Evolutionary conservation across 2,888 invertebrate species (phyloP).

Genomic region (Eilema caniola): DNA sequence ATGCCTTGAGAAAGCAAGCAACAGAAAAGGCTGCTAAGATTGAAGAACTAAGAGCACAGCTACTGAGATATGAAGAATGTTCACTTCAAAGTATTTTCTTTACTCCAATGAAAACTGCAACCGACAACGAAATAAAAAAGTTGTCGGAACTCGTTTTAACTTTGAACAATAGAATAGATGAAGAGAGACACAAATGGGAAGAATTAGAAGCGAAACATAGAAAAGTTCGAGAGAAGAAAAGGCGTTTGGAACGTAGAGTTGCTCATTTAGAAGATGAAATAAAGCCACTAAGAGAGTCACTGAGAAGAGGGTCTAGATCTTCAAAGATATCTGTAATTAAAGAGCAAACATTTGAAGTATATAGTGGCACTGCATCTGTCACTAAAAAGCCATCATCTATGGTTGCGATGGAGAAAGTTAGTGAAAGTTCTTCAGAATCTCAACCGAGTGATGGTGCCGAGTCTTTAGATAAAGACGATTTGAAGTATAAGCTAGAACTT

Average conservation of each 20-base stretch:
- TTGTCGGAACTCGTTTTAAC: constrained; percentile 87
- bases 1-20: constrained; percentile 79
- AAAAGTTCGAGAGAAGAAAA: constrained; percentile 85
- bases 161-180: constrained; percentile 86
- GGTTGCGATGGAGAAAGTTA: constrained; percentile 64
- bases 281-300: constrained; percentile 60
- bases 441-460: constrained; percentile 62
- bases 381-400: constrained; percentile 64
- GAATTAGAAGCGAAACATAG: constrained; percentile 86
- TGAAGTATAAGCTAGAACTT: constrained; percentile 85
- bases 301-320: constrained; percentile 64
- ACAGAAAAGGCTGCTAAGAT: constrained; percentile 81
- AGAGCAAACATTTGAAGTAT: constrained; percentile 54
- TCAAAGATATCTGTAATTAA: constrained; percentile 65
- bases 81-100: constrained; percentile 83
- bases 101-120: constrained; percentile 84
- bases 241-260: constrained; percentile 70
- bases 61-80: constrained; percentile 79
- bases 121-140: constrained; percentile 88
- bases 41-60: constrained; percentile 78
- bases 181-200: constrained; percentile 87
- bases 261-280: constrained; percentile 65
- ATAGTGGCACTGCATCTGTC: constrained; percentile 46
- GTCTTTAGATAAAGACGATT: constrained; percentile 73
- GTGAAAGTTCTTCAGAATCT: constrained; percentile 66